These are phyloP conservation scores for Priocnemis perturbator DNA, from an alignment of 2,888 invertebrate species.

Conservation along the genomic window DNA sequence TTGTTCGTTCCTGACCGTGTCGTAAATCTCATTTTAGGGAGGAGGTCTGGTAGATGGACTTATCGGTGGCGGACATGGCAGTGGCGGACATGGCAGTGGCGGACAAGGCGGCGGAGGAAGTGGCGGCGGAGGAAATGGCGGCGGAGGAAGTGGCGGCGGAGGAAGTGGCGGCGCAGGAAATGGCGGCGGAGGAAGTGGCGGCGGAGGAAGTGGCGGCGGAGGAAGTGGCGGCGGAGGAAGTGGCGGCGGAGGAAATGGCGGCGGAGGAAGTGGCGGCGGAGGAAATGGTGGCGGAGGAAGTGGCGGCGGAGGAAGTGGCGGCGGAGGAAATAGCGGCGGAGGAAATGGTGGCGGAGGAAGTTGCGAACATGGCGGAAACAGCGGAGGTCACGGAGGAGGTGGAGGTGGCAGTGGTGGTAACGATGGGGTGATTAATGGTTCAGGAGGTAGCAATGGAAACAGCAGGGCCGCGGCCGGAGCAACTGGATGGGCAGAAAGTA, in stretches of 20 bases:
- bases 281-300: neutral
- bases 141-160: neutral
- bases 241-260: neutral
- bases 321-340: constrained; percentile 3
- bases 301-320: neutral
- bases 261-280: neutral
- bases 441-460: no score
- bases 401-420: neutral
- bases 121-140: neutral
- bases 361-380: neutral
- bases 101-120: neutral
- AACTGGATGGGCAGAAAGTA: no score
- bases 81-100: neutral
- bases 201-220: neutral
- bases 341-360: neutral
- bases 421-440: neutral
- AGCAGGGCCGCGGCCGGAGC: no score
- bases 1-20: no score
- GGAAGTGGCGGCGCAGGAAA: neutral
- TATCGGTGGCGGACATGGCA: no score
- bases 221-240: neutral
- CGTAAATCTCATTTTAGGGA: no score
- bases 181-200: neutral
- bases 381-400: neutral
- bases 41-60: no score